These are phyloP conservation scores for Corythornis cristatus DNA, from an alignment of 2,113 vertebrate genomes.

Conservation along the genomic window DNA sequence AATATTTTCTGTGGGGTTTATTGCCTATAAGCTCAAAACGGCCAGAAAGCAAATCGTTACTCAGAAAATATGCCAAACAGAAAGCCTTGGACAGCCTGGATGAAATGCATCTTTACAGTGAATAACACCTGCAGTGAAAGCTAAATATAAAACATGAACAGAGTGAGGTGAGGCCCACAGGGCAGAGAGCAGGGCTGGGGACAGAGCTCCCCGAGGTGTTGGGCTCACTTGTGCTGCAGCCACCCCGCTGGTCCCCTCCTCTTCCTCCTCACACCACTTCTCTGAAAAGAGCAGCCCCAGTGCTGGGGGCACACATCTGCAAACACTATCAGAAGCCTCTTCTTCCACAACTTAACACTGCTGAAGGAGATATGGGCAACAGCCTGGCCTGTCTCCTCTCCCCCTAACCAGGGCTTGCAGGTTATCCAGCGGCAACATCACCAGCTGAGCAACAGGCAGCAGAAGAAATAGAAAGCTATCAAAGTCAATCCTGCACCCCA, in stretches of 20 bases:
- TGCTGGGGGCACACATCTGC: background rate
- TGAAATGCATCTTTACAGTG: background rate
- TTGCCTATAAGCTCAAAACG: slow-evolving; percentile 34
- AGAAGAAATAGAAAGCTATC: background rate
- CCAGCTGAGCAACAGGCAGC: background rate
- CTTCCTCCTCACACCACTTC: background rate
- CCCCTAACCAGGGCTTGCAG: background rate
- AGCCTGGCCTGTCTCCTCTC: background rate
- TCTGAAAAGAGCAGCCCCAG: background rate
- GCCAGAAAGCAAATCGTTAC: slow-evolving; percentile 33
- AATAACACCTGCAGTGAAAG: background rate
- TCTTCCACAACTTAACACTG: accelerated
- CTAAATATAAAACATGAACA: background rate
- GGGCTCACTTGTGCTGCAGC: background rate
- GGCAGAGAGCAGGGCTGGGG: background rate
- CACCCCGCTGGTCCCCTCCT: background rate
- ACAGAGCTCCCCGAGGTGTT: background rate
- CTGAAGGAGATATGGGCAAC: background rate
- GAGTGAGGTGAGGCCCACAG: accelerated
- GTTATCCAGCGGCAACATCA: background rate
- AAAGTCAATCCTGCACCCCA: background rate
- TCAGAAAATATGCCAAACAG: slow-evolving; percentile 22
- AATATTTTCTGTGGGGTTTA: slow-evolving; percentile 12
- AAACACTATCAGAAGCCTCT: background rate
- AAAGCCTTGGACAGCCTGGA: background rate